Evolutionary conservation across 1,140 invertebrate genomes (phyloP).

Genomic region (Bursaphelenchus mucronatus): DNA sequence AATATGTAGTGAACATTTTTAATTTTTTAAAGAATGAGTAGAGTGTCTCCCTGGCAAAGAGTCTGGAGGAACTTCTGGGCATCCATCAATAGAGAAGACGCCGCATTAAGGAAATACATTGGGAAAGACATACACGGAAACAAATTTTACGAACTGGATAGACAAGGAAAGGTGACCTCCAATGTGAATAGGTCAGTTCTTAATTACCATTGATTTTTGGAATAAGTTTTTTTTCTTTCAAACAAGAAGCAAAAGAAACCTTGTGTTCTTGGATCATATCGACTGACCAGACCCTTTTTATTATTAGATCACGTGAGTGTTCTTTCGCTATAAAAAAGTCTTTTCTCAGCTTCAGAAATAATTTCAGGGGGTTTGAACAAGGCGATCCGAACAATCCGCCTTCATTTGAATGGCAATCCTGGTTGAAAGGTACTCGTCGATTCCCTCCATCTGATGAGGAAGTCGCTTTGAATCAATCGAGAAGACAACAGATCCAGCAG

Average conservation of each 20-base stretch:
- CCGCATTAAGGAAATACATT: slow-evolving; percentile 22
- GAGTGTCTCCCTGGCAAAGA: slow-evolving; percentile 5
- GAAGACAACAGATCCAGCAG: slow-evolving; percentile 31
- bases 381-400: slow-evolving; percentile 25
- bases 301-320: neutral
- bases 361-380: slow-evolving; percentile 52
- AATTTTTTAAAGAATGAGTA: slow-evolving; percentile 17
- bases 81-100: neutral
- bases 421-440: slow-evolving; percentile 45
- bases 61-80: slow-evolving; percentile 21
- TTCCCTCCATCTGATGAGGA: slow-evolving; percentile 49
- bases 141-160: slow-evolving; percentile 27
- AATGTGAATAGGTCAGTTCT: slow-evolving; percentile 30
- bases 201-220: neutral
- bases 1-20: neutral
- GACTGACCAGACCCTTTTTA: neutral
- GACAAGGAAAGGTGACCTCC: slow-evolving; percentile 6
- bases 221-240: too few relatives aligned
- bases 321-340: slow-evolving; percentile 3
- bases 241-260: too few relatives aligned
- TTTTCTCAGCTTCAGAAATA: slow-evolving; percentile 6
- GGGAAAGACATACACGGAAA: slow-evolving; percentile 31
- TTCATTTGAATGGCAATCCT: slow-evolving; percentile 46
- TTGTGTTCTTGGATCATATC: too few relatives aligned
- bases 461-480: slow-evolving; percentile 35